Evolutionary conservation across 1,140 invertebrate species (phyloP).

Genomic region (Calephelis virginiensis): DNA sequence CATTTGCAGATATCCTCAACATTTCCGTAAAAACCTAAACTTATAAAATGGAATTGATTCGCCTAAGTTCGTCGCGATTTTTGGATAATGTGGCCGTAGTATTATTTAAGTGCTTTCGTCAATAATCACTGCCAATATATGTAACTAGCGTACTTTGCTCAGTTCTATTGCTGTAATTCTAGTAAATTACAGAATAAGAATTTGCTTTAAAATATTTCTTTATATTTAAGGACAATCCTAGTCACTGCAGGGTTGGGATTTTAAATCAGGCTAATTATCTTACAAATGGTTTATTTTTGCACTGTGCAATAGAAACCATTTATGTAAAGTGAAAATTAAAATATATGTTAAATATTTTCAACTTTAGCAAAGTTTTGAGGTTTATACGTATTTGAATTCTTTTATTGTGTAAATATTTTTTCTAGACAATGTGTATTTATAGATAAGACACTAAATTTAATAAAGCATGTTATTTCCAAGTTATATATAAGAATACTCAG

Average conservation of each 20-base stretch:
- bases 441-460: conserved; percentile 19
- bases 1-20: too few species aligned
- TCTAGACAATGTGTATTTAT: conserved; percentile 24
- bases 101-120: conserved; percentile 36
- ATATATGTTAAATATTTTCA: neutral
- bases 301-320: conserved; percentile 1
- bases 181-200: conserved; percentile 20
- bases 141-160: conserved; percentile 13
- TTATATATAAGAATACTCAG: conserved; percentile 40
- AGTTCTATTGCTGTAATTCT: conserved; percentile 17
- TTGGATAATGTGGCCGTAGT: too few species aligned
- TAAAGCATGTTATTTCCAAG: conserved; percentile 2
- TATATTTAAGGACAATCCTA: conserved; percentile 62
- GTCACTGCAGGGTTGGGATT: conserved; percentile 69
- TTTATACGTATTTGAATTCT: conserved; percentile 8
- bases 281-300: conserved; percentile 10
- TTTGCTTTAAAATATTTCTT: neutral
- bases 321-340: neutral
- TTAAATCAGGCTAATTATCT: conserved; percentile 4
- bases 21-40: too few species aligned
- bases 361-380: conserved; percentile 2
- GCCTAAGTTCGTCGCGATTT: too few species aligned
- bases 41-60: too few species aligned
- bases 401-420: conserved; percentile 47
- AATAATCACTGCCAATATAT: conserved; percentile 63